Percentiles rank a stretch among this genome's conserved stretches.
phyloP scores from a whole-genome alignment of 2,797 vertebrate genomes.

The Gambelia wislizenii region DNA sequence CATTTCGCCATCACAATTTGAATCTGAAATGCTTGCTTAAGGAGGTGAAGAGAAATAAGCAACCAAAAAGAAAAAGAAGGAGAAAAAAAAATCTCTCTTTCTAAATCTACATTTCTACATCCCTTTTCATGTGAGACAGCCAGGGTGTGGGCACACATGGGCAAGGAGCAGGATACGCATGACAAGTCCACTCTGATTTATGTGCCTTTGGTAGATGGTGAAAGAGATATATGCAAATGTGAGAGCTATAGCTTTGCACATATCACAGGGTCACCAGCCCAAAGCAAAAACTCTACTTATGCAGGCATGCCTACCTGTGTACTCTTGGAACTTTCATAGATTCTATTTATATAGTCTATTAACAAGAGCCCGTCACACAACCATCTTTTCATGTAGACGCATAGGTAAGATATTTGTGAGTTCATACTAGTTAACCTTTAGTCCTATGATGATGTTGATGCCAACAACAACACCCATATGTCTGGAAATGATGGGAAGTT shows the following conservation, averaged over 20 bases:
- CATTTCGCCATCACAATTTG: conserved; percentile 9
- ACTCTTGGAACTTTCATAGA: background rate
- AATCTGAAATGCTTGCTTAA: conserved; percentile 32
- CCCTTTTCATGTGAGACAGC: background rate
- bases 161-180: too few relatives aligned
- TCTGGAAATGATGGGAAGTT: background rate
- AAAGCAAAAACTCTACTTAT: background rate
- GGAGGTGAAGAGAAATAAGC: conserved; percentile 3
- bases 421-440: background rate
- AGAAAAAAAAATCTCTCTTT: conserved; percentile 9
- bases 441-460: background rate
- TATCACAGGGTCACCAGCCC: background rate
- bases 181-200: background rate
- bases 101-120: background rate
- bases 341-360: background rate
- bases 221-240: too few relatives aligned
- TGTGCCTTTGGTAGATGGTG: background rate
- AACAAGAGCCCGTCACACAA: too few relatives aligned
- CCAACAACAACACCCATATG: background rate
- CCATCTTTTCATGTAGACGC: too few relatives aligned
- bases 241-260: background rate
- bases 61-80: background rate
- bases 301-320: background rate
- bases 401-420: background rate
- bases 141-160: background rate